Evolutionary conservation across 2,113 vertebrate genomes (phyloP).

Genomic region (Aptenodytes patagonicus): DNA sequence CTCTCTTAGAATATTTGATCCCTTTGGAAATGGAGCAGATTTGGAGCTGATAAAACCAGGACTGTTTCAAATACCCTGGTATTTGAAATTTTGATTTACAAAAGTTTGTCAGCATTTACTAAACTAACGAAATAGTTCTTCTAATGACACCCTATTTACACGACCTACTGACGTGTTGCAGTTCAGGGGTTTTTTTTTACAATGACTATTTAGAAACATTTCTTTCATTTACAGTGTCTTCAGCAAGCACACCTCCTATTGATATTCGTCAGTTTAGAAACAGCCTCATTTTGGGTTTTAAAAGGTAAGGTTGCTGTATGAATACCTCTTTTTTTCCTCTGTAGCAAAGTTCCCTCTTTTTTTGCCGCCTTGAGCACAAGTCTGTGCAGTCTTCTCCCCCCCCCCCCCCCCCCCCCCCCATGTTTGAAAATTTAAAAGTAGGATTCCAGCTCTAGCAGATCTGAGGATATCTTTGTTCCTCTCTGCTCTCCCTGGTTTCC

Average conservation of each 20-base stretch:
- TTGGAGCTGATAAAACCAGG: background rate
- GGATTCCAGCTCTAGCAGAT: background rate
- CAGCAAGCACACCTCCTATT: slow-evolving; percentile 64
- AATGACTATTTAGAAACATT: background rate
- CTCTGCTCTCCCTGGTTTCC: background rate
- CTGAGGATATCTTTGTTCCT: background rate
- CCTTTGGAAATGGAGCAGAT: background rate
- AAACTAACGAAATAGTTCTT: background rate
- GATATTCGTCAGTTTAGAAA: slow-evolving; percentile 68
- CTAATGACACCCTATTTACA: background rate
- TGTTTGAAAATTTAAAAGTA: background rate
- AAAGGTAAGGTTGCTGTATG: slow-evolving; percentile 75
- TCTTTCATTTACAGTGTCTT: slow-evolving; percentile 79
- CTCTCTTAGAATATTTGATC: background rate
- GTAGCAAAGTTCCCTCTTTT: background rate
- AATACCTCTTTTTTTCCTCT: background rate
- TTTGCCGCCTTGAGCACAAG: background rate
- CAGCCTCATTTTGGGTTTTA: slow-evolving; percentile 80
- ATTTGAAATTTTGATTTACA: background rate
- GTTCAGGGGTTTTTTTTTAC: background rate
- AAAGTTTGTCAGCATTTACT: background rate
- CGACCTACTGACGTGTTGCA: background rate
- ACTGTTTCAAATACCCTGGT: background rate
- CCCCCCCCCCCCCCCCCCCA: accelerated
- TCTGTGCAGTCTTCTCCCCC: background rate